Percentiles rank a stretch among this genome's conserved stretches.
Conservation (phyloP, 2,888 invertebrate species). For the Mystacides longicornis region DNA sequence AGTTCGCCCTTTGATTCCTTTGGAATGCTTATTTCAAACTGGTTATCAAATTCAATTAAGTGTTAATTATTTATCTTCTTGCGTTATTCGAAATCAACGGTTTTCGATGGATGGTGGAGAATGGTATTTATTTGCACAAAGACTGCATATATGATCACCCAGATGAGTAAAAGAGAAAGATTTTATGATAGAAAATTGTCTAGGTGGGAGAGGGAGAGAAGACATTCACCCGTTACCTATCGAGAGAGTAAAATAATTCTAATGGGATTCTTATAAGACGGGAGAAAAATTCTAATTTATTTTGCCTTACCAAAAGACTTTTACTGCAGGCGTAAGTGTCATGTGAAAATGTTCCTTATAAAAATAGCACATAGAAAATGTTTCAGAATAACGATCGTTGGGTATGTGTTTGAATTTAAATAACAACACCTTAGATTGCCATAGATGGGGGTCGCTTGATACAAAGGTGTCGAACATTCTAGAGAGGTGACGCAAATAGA, state of each 20-base stretch:
- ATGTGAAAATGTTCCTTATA: conserved; percentile 1
- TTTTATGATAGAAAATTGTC: conserved; percentile 2
- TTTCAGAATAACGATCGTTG: background rate
- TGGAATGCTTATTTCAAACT: no score
- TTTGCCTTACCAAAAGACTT: background rate
- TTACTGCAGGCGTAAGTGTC: background rate
- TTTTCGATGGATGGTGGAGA: background rate
- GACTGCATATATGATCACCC: conserved; percentile 20
- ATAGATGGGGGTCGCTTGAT: background rate
- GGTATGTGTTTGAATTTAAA: background rate
- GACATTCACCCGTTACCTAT: conserved; percentile 16
- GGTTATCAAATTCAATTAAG: no score
- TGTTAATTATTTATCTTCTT: no score
- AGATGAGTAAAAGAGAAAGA: conserved; percentile 13
- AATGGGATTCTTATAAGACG: conserved; percentile 25
- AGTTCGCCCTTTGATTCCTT: no score
- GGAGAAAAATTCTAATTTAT: conserved; percentile 18
- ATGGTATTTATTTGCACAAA: conserved; percentile 13
- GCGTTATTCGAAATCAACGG: no score
- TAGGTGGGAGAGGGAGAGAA: conserved; percentile 9
- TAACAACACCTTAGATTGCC: background rate
- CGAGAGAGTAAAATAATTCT: conserved; percentile 24
- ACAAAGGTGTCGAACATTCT: conserved; percentile 15
- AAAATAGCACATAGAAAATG: background rate
- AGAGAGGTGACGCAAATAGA: conserved; percentile 5